Evolutionary conservation across 2,113 vertebrate genomes (phyloP).

Genomic region (Gallinago paraguaiae): DNA sequence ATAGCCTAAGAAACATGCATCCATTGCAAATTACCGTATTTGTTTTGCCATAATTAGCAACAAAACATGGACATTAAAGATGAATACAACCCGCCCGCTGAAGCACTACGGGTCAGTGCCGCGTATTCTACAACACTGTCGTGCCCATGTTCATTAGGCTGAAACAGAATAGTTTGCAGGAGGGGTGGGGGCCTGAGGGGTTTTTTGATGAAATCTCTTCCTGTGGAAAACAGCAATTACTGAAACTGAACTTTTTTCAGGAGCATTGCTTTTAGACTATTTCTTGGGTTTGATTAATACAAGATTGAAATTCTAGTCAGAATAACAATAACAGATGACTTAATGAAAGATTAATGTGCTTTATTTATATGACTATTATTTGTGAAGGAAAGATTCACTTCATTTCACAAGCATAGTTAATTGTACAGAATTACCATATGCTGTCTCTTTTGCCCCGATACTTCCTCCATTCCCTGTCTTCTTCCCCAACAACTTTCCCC

Average conservation of each 20-base stretch:
- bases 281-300: background rate
- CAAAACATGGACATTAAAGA: background rate
- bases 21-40: background rate
- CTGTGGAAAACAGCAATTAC: background rate
- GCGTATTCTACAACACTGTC: background rate
- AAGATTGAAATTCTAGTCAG: background rate
- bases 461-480: background rate
- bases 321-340: background rate
- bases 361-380: background rate
- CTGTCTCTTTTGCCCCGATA: background rate
- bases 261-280: background rate
- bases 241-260: background rate
- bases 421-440: background rate
- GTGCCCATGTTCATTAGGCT: background rate
- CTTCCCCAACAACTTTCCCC: background rate
- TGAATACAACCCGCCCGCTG: background rate
- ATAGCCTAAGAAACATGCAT: background rate
- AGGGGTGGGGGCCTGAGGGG: rapidly evolving
- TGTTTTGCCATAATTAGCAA: background rate
- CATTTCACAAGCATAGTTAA: background rate
- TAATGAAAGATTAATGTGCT: conserved; percentile 42
- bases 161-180: background rate
- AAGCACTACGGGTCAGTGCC: background rate
- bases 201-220: background rate
- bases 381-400: background rate